phyloP scores from a whole-genome alignment of 2,888 invertebrate species.

The Leptopilina drosophilae region DNA sequence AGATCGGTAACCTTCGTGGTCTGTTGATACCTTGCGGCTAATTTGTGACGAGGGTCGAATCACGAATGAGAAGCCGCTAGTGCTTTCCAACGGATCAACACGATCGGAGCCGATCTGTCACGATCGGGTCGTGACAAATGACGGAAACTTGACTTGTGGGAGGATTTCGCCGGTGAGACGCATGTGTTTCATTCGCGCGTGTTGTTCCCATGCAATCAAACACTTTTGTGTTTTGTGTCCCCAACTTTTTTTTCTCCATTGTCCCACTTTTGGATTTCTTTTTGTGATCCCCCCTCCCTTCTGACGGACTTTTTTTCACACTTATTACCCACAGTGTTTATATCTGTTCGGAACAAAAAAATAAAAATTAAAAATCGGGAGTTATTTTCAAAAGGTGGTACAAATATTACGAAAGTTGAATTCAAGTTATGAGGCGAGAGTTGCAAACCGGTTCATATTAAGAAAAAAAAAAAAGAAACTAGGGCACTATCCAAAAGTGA shows the following conservation, averaged over 20 bases:
- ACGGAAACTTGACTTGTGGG: conserved; percentile 30
- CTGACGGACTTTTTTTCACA: too few species aligned
- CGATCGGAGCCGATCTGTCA: conserved; percentile 41
- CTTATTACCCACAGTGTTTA: too few species aligned
- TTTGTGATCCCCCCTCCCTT: not conserved
- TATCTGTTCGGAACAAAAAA: too few species aligned
- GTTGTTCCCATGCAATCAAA: conserved; percentile 26
- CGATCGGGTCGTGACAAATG: conserved; percentile 30
- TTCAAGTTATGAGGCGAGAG: not conserved
- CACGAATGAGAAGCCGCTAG: conserved; percentile 26
- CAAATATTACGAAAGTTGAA: not conserved
- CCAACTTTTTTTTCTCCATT: not conserved
- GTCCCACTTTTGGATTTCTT: not conserved
- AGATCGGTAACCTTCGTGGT: conserved; percentile 40
- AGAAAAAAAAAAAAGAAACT: not conserved
- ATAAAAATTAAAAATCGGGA: too few species aligned
- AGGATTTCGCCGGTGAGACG: conserved; percentile 39
- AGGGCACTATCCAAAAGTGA: conserved; percentile 25
- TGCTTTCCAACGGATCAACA: conserved; percentile 23
- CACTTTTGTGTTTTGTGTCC: conserved; percentile 11
- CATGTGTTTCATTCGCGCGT: conserved; percentile 36
- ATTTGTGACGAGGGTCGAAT: conserved; percentile 24
- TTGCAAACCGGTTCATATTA: conserved; percentile 18
- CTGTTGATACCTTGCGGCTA: conserved; percentile 36
- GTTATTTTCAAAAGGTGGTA: not conserved